A percentile compares a stretch with the other conserved stretches of the same genome.
phyloP scores from a whole-genome alignment of 2,113 vertebrate genomes.

The Muntiacus muntjak region DNA sequence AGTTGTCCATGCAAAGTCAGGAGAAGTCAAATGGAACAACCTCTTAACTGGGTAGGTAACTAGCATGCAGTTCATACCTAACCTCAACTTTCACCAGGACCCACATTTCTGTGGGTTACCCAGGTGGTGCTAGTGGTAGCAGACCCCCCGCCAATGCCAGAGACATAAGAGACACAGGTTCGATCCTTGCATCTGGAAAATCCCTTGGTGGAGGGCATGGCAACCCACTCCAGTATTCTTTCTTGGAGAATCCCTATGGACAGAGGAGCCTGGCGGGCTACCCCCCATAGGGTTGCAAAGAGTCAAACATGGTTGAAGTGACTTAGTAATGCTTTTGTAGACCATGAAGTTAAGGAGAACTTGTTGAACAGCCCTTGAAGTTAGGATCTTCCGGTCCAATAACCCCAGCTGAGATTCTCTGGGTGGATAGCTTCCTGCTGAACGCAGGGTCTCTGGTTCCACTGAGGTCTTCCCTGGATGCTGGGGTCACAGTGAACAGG shows the following conservation, averaged over 20 bases:
- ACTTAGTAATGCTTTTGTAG: background rate
- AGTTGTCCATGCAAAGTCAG: background rate
- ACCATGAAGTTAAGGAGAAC: background rate
- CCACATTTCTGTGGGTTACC: background rate
- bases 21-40: background rate
- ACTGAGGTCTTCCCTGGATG: background rate
- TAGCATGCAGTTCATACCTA: background rate
- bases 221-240: background rate
- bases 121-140: background rate
- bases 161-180: background rate
- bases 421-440: background rate
- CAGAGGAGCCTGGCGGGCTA: background rate
- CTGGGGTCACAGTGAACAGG: background rate
- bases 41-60: background rate
- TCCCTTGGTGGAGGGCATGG: background rate
- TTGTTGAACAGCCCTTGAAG: background rate
- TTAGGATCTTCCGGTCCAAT: background rate
- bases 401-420: background rate
- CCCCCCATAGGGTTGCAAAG: accelerated
- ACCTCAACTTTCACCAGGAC: background rate
- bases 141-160: background rate
- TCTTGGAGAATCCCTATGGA: background rate
- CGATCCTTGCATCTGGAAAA: background rate
- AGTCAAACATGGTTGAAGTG: background rate
- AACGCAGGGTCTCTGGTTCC: background rate